These are phyloP conservation scores for Drosophila bifasciata DNA, from an alignment of 1,140 invertebrate genomes.

Conservation along the genomic window DNA sequence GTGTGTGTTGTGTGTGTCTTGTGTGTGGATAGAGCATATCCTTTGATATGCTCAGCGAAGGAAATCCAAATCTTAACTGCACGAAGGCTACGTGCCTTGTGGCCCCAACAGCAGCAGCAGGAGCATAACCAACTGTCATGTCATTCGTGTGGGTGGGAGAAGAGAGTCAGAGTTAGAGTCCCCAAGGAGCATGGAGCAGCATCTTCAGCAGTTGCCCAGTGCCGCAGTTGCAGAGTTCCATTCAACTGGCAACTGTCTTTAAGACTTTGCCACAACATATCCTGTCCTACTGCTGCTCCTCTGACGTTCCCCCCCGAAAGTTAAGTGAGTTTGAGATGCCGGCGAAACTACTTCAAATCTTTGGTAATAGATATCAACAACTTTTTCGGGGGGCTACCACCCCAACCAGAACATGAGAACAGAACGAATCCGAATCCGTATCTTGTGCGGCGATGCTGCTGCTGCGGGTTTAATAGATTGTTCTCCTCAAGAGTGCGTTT, in stretches of 20 bases:
- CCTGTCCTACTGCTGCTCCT: not conserved
- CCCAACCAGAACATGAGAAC: conserved; percentile 26
- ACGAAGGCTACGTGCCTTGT: conserved; percentile 75
- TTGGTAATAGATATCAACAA: conserved; percentile 79
- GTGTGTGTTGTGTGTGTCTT: too few relatives aligned
- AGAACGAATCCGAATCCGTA: conserved; percentile 1
- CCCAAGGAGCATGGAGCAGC: too few relatives aligned
- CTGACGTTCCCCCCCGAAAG: conserved; percentile 18
- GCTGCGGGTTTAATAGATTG: conserved; percentile 66
- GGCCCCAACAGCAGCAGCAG: conserved; percentile 24
- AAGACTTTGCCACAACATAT: conserved; percentile 40
- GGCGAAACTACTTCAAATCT: conserved; percentile 77
- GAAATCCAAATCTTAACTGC: conserved; percentile 80
- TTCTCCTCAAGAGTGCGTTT: conserved; percentile 43
- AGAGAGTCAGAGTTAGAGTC: too few relatives aligned
- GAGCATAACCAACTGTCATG: conserved; percentile 70
- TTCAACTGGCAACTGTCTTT: conserved; percentile 78
- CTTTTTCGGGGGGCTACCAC: conserved; percentile 59
- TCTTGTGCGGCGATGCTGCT: conserved; percentile 3
- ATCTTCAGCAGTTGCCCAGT: conserved; percentile 28
- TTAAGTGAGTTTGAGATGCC: conserved; percentile 73
- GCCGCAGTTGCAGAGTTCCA: conserved; percentile 48
- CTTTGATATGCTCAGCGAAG: conserved; percentile 62
- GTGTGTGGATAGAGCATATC: not conserved
- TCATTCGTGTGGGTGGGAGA: conserved; percentile 42